Conservation (phyloP, 2,888 invertebrate species). For the Harpalus rubripes region DNA sequence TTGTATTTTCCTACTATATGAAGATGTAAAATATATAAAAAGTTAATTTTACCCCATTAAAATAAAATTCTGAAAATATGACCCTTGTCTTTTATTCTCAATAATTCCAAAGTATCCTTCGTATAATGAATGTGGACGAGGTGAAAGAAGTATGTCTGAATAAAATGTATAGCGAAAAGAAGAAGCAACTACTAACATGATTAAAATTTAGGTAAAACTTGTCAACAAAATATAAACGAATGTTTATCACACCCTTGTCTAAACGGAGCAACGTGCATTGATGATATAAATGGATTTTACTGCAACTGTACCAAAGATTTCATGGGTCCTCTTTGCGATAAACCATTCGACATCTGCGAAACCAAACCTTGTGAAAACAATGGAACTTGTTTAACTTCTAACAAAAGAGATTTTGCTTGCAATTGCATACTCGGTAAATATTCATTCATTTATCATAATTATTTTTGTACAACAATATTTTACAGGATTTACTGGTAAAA, state of each 20-base stretch:
- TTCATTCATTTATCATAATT: conserved; percentile 12
- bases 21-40: too few relatives aligned
- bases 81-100: too few relatives aligned
- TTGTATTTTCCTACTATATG: too few relatives aligned
- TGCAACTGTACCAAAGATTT: conserved; percentile 81
- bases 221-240: conserved; percentile 79
- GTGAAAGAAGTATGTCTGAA: too few relatives aligned
- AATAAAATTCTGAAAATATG: too few relatives aligned
- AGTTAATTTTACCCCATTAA: too few relatives aligned
- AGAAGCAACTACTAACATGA: neutral
- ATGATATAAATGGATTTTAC: conserved; percentile 78
- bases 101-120: too few relatives aligned
- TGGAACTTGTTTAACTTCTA: conserved; percentile 80
- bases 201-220: conserved; percentile 77
- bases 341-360: conserved; percentile 80
- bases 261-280: conserved; percentile 80
- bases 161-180: neutral
- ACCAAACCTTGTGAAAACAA: conserved; percentile 83
- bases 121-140: too few relatives aligned
- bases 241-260: conserved; percentile 79
- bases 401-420: conserved; percentile 80
- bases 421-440: conserved; percentile 80
- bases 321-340: conserved; percentile 81
- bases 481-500: conserved; percentile 82
- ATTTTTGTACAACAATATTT: neutral